A percentile compares a stretch with the other conserved stretches of the same genome.
Evolutionary conservation across 1,140 invertebrate genomes (phyloP).

Genomic region (Heliconius eleuchia): DNA sequence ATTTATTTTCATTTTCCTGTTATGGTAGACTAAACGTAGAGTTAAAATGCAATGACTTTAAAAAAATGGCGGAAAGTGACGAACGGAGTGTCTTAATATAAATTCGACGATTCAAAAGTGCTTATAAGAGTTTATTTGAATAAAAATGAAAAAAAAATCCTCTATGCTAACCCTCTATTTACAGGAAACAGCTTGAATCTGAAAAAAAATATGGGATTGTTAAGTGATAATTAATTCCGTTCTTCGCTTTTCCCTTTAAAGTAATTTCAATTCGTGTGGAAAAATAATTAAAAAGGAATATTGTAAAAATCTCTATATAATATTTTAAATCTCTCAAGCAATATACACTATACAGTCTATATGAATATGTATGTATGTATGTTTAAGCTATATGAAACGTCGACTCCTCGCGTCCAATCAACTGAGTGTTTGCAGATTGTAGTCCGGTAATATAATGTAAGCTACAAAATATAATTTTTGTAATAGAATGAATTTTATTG

Average conservation of each 20-base stretch:
- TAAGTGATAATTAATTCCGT: too few relatives aligned
- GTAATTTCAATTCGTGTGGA: neutral
- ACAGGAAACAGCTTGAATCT: neutral
- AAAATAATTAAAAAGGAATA: neutral
- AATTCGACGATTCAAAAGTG: too few relatives aligned
- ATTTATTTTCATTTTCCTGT: too few relatives aligned
- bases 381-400: neutral
- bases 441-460: neutral
- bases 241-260: too few relatives aligned
- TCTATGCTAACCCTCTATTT: neutral
- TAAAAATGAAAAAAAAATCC: too few relatives aligned
- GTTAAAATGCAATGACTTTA: too few relatives aligned
- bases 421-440: constrained; percentile 6
- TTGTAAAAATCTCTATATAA: too few relatives aligned
- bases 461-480: neutral
- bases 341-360: neutral
- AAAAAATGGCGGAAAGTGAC: neutral
- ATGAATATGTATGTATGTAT: neutral
- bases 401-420: constrained; percentile 10
- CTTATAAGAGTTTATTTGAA: too few relatives aligned
- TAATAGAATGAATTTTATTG: neutral
- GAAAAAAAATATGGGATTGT: neutral
- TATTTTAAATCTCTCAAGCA: neutral
- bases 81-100: neutral
- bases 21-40: too few relatives aligned